Evolutionary conservation across 2,113 vertebrate species (phyloP).

Genomic region (Scolopax mira): DNA sequence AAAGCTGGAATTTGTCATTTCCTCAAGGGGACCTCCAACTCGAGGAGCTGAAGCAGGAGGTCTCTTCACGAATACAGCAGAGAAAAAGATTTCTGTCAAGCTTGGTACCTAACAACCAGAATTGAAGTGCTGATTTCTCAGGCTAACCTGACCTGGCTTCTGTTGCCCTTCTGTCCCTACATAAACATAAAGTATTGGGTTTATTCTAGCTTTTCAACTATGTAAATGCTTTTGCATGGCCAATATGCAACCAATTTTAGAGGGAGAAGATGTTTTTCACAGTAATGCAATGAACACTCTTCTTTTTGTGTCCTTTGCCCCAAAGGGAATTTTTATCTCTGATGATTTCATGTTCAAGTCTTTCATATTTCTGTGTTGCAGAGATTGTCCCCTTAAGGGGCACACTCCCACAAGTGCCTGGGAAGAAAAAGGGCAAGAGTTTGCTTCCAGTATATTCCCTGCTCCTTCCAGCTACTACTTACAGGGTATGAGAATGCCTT

Average conservation of each 20-base stretch:
- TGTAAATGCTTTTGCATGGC: not conserved
- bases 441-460: not conserved
- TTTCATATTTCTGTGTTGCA: not conserved
- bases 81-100: not conserved
- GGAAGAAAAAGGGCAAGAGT: not conserved
- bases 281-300: not conserved
- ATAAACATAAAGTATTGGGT: not conserved
- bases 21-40: not conserved
- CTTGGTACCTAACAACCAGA: not conserved
- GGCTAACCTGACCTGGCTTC: not conserved
- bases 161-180: not conserved
- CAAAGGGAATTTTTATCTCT: not conserved
- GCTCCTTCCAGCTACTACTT: not conserved
- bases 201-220: not conserved
- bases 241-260: not conserved
- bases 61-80: not conserved
- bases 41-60: not conserved
- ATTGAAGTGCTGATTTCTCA: not conserved
- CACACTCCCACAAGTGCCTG: too few species aligned
- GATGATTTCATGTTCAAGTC: not conserved
- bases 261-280: not conserved
- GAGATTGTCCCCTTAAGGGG: not conserved
- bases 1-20: not conserved
- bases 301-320: not conserved
- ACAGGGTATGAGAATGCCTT: not conserved